These are phyloP conservation scores for Platynereis dumerilii DNA, from an alignment of 2,888 invertebrate genomes.

Conservation along the genomic window DNA sequence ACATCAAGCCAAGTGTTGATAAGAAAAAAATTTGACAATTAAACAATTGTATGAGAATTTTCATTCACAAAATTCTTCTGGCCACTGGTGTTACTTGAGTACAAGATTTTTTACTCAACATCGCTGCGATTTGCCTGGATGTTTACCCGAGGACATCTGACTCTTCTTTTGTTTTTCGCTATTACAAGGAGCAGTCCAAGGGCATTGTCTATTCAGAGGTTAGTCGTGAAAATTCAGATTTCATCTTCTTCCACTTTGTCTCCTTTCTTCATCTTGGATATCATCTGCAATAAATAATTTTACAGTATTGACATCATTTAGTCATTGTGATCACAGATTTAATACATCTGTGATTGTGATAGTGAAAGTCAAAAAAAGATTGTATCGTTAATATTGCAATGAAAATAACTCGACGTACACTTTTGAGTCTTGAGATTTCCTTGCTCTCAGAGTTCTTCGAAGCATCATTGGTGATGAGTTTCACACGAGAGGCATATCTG, in stretches of 20 bases:
- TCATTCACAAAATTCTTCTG: no score
- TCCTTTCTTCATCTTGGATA: slow-evolving; percentile 52
- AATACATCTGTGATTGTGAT: not conserved
- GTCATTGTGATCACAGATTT: not conserved
- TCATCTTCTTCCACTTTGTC: slow-evolving; percentile 47
- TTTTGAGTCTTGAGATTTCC: slow-evolving; percentile 54
- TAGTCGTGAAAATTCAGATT: no score
- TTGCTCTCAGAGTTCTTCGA: slow-evolving; percentile 61
- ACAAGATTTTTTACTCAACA: no score
- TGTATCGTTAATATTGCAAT: not conserved
- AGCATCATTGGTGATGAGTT: slow-evolving; percentile 61
- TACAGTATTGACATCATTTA: not conserved
- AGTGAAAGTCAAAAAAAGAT: not conserved
- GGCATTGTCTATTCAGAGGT: no score
- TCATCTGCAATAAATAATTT: slow-evolving; percentile 40
- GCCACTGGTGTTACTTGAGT: no score
- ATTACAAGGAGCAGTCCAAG: no score
- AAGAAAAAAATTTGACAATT: no score
- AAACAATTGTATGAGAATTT: no score
- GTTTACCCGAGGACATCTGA: no score
- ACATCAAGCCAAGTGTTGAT: no score
- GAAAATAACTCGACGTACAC: slow-evolving; percentile 41
- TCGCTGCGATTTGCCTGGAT: no score
- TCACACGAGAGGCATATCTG: slow-evolving; percentile 61
- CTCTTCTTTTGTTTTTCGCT: no score